Evolutionary conservation across 2,797 vertebrate species (phyloP).

Genomic region (Clarias fuscus): DNA sequence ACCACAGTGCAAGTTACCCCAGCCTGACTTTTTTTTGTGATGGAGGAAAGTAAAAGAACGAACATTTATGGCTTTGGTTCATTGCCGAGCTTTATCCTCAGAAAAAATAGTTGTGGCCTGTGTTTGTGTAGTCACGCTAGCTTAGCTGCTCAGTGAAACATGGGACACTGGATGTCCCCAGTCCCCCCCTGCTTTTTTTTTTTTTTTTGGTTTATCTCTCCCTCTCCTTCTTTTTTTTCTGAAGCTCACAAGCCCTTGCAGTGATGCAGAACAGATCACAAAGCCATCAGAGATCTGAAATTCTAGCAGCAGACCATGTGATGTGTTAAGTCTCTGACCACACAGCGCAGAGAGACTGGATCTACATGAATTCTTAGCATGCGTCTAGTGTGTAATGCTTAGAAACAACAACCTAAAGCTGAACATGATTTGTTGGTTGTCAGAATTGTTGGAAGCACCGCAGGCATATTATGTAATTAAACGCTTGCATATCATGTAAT

Average conservation of each 20-base stretch:
- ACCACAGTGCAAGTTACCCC: constrained; percentile 40
- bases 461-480: constrained; percentile 27
- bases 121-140: constrained; percentile 60
- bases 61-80: constrained; percentile 47
- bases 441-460: constrained; percentile 20
- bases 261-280: constrained; percentile 46
- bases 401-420: neutral
- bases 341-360: constrained; percentile 37
- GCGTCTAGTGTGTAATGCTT: constrained; percentile 11
- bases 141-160: constrained; percentile 56
- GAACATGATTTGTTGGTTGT: constrained; percentile 22
- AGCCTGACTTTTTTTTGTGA: constrained; percentile 29
- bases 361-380: constrained; percentile 4
- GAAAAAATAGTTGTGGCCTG: constrained; percentile 44
- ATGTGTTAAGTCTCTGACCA: constrained; percentile 35
- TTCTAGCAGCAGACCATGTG: constrained; percentile 36
- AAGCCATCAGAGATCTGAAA: constrained; percentile 49
- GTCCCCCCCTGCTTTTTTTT: neutral
- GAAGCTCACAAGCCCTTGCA: constrained; percentile 36
- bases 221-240: constrained; percentile 27
- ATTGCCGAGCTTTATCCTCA: constrained; percentile 49
- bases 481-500: constrained; percentile 28
- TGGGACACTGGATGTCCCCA: constrained; percentile 45
- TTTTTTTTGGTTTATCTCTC: constrained; percentile 17
- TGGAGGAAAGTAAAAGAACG: constrained; percentile 34